phyloP scores from a whole-genome alignment of 2,888 invertebrate genomes.

The Camptogramma bilineatum region DNA sequence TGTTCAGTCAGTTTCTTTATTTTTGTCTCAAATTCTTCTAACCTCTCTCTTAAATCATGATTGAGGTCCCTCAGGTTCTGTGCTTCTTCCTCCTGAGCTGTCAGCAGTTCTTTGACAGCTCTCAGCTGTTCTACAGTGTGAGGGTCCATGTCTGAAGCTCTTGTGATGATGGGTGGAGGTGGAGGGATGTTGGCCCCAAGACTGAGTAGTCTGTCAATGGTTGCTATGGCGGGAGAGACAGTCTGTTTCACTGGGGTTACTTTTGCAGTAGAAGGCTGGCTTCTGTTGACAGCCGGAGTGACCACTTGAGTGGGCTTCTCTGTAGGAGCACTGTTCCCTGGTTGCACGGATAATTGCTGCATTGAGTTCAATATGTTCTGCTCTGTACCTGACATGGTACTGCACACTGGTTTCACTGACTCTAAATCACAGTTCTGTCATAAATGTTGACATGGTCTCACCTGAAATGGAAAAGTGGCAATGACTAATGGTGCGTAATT shows the following conservation, averaged over 20 bases:
- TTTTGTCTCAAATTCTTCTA: constrained; percentile 78
- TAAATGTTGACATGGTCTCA: constrained; percentile 66
- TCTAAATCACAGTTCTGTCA: constrained; percentile 52
- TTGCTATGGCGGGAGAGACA: constrained; percentile 81
- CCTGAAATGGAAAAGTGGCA: constrained; percentile 60
- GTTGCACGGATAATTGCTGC: constrained; percentile 83
- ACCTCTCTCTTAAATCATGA: constrained; percentile 78
- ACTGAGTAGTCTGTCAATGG: constrained; percentile 79
- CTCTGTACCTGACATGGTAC: constrained; percentile 85
- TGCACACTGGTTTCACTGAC: constrained; percentile 52
- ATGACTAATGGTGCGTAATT: constrained; percentile 41
- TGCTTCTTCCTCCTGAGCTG: constrained; percentile 84
- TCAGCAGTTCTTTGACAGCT: constrained; percentile 85
- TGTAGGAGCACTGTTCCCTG: constrained; percentile 74
- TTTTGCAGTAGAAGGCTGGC: constrained; percentile 70
- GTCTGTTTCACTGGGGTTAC: constrained; percentile 70
- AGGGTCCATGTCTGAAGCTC: constrained; percentile 80
- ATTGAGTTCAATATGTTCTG: constrained; percentile 81
- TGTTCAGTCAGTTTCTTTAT: constrained; percentile 78
- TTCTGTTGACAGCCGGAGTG: constrained; percentile 79
- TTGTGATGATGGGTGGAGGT: constrained; percentile 77
- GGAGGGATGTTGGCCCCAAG: constrained; percentile 75
- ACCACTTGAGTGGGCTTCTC: constrained; percentile 84
- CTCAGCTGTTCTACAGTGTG: constrained; percentile 86
- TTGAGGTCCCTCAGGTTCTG: constrained; percentile 83